A percentile compares a stretch with the other conserved stretches of the same genome.
These are phyloP conservation scores for Coturnix japonica DNA, from an alignment of 2,113 vertebrate species.

Conservation along the genomic window DNA sequence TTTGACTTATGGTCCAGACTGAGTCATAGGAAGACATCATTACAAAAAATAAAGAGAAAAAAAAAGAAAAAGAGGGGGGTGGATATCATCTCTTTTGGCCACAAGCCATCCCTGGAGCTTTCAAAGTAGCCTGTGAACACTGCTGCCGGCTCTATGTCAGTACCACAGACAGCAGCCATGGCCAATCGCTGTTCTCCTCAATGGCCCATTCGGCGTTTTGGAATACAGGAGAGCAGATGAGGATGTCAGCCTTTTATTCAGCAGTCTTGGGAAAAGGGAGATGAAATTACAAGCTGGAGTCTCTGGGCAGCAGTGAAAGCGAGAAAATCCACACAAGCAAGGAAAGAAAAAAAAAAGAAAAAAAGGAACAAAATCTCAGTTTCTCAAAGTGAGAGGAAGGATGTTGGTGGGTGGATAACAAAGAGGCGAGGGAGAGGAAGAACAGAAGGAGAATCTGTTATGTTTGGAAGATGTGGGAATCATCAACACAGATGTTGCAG, in stretches of 20 bases:
- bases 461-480: slow-evolving; percentile 58
- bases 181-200: slow-evolving; percentile 34
- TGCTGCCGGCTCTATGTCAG: slow-evolving; percentile 48
- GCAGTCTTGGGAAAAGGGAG: slow-evolving; percentile 9
- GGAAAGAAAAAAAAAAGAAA: not conserved
- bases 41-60: not conserved
- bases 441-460: slow-evolving; percentile 48
- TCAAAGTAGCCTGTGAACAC: slow-evolving; percentile 64
- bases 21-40: slow-evolving; percentile 67
- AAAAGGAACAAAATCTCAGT: not conserved
- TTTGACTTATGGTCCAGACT: slow-evolving; percentile 67
- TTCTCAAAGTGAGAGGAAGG: not conserved
- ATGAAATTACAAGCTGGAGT: slow-evolving; percentile 40
- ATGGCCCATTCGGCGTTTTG: slow-evolving; percentile 28
- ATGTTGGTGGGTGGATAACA: slow-evolving; percentile 18
- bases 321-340: slow-evolving; percentile 4
- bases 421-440: slow-evolving; percentile 10
- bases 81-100: slow-evolving; percentile 66
- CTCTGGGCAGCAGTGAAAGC: not conserved
- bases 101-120: slow-evolving; percentile 61
- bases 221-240: slow-evolving; percentile 1
- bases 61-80: slow-evolving; percentile 42
- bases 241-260: slow-evolving; percentile 36
- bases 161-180: slow-evolving; percentile 30
- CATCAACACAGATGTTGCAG: slow-evolving; percentile 60